These are phyloP conservation scores for Sigmodon hispidus DNA, from an alignment of 2,113 vertebrate species.

Conservation along the genomic window DNA sequence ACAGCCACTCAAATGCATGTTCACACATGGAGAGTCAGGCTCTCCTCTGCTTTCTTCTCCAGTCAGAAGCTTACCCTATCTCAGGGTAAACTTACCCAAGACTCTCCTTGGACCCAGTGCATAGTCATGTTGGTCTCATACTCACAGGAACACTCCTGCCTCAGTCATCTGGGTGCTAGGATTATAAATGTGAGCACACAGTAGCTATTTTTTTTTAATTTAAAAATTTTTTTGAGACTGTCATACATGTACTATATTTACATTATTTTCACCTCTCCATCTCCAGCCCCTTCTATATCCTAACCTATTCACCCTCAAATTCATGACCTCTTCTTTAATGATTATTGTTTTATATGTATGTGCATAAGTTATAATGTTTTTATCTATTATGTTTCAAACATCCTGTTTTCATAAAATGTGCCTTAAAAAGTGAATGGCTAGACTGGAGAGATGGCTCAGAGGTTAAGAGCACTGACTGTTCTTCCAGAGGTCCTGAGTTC, in stretches of 20 bases:
- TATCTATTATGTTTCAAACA: neutral
- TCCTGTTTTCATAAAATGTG: neutral
- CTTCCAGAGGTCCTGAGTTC: no score
- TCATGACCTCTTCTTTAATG: neutral
- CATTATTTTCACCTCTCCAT: neutral
- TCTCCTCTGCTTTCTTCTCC: neutral
- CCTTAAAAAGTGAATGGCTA: neutral
- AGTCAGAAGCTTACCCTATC: neutral
- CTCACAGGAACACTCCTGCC: neutral
- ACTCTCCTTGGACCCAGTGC: neutral
- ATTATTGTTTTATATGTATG: neutral
- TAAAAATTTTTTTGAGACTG: neutral
- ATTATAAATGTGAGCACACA: neutral
- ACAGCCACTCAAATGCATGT: neutral
- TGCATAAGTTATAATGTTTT: neutral
- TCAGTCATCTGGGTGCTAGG: neutral
- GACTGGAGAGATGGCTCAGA: no score
- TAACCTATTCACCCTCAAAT: neutral
- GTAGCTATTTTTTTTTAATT: neutral
- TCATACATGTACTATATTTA: neutral
- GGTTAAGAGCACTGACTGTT: no score
- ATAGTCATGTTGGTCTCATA: neutral
- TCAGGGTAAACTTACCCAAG: no score
- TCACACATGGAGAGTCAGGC: rapidly evolving
- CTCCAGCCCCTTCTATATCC: neutral